Percentiles rank a stretch among this genome's conserved stretches.
phyloP scores from a whole-genome alignment of 2,113 vertebrate species.

The Symphodus melops region DNA sequence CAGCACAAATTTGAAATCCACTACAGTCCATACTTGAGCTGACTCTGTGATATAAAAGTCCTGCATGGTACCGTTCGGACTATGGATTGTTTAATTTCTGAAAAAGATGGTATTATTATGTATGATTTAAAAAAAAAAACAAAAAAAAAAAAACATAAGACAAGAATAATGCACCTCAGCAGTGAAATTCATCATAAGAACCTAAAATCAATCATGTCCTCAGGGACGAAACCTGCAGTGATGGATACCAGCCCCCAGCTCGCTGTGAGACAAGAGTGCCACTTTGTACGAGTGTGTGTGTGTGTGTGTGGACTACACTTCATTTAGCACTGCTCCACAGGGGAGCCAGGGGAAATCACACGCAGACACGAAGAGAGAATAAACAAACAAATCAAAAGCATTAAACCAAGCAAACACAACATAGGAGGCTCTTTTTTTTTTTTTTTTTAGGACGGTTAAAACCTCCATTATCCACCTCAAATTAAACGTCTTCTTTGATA shows the following conservation, averaged over 20 bases:
- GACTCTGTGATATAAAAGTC: neutral
- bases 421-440: constrained; percentile 58
- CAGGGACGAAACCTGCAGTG: constrained; percentile 45
- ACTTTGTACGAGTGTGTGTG: constrained; percentile 37
- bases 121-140: constrained; percentile 13
- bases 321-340: constrained; percentile 74
- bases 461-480: constrained; percentile 69
- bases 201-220: constrained; percentile 62
- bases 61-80: neutral
- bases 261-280: constrained; percentile 48
- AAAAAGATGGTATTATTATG: constrained; percentile 2
- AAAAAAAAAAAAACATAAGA: constrained; percentile 5
- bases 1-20: too few species aligned
- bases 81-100: neutral
- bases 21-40: too few species aligned
- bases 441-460: constrained; percentile 68
- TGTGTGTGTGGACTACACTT: constrained; percentile 56
- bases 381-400: constrained; percentile 84
- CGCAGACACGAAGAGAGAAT: constrained; percentile 62
- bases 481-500: constrained; percentile 66
- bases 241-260: constrained; percentile 43
- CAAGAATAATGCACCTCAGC: constrained; percentile 37
- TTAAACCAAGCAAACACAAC: constrained; percentile 69
- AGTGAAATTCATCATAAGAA: constrained; percentile 51
- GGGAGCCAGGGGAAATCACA: constrained; percentile 70